Base-by-base conservation (phyloP, 2,888 invertebrate genomes). In the Stenotaenia linearis region DNA sequence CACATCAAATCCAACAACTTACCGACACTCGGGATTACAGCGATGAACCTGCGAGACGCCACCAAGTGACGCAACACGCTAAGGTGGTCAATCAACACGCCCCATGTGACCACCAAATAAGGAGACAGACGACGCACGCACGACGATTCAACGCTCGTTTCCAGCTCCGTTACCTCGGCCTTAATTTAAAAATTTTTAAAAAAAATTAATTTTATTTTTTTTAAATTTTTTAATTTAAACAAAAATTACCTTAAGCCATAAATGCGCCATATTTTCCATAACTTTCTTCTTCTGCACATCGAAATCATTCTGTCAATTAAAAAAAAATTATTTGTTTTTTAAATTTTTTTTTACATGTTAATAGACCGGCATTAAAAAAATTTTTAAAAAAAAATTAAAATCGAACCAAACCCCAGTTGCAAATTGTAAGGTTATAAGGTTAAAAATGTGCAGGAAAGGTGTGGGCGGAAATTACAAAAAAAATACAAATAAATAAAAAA, bases 1-100 rank as follows among this genome's bases (percentile, higher is more conserved):
- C 15, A 77, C 45, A 80, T 37, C 7, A 32, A 50, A 23, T n/a
- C 18, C 6, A n/a, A 23, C 18, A 56, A 87, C 90, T 89, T 85
- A 96, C 96, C 96, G 84, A 93, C 91, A 84, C 92, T 90, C 3
- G 97, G 97, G 82, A 97, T 92, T 80, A 97, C 90, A 79, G 97
- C 90, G 83, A 97, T 92, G 85, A 96, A 95, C 85, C 93, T 92
- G 83, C 92, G 91, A 21, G 93, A 91, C 82, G 91, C 90, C n/a
- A 94, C 91, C 81, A 97, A 88, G 84, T 93, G 92, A 85, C 94
- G 95, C 80, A 97, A 91, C 82, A 92, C 89, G 32, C 91, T 90
- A 82, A 93, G 90, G 84, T 92, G 91, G 83, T 92, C 90, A 82
- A 92, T 91, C 69, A 96, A 88, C 9, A 92, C 92, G 81, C 92